Percentiles rank a stretch among this genome's conserved stretches.
phyloP scores from a whole-genome alignment of 2,888 invertebrate species.

The Bedellia somnulentella region DNA sequence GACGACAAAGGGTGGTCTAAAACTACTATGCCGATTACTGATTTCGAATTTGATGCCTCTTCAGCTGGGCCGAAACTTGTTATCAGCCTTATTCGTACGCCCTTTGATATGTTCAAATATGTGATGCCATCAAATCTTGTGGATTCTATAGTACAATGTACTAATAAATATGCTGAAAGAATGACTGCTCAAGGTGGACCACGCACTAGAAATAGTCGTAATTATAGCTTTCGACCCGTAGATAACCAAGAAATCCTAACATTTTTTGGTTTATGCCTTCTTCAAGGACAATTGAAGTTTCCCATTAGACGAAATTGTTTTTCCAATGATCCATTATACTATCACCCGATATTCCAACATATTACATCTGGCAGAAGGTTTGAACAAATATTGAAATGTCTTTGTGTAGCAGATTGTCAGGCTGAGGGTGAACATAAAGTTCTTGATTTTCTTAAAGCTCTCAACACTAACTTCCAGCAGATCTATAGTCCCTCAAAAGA shows the following conservation, averaged over 20 bases:
- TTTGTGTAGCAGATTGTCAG: background rate
- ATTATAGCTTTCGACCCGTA: slow-evolving; percentile 3
- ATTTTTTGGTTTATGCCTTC: background rate
- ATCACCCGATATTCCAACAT: background rate
- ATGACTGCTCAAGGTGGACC: slow-evolving; percentile 4
- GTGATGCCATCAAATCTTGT: slow-evolving; percentile 5
- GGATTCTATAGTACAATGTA: slow-evolving; percentile 4
- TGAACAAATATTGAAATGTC: background rate
- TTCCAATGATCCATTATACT: background rate
- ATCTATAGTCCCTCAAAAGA: background rate
- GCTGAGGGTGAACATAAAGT: background rate
- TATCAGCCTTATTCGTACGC: no score
- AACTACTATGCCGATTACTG: no score
- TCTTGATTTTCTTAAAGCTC: background rate
- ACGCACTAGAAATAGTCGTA: slow-evolving; percentile 6
- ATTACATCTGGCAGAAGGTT: background rate
- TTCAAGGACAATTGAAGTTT: background rate
- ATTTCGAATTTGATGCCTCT: no score
- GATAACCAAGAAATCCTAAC: background rate
- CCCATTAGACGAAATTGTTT: background rate
- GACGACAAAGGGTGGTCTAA: no score
- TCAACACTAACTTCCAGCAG: background rate
- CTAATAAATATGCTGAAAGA: slow-evolving; percentile 6
- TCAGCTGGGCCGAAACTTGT: no score
- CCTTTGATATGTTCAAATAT: slow-evolving; percentile 5